These are phyloP conservation scores for Crioceris asparagi DNA, from an alignment of 2,888 invertebrate genomes.

Conservation along the genomic window DNA sequence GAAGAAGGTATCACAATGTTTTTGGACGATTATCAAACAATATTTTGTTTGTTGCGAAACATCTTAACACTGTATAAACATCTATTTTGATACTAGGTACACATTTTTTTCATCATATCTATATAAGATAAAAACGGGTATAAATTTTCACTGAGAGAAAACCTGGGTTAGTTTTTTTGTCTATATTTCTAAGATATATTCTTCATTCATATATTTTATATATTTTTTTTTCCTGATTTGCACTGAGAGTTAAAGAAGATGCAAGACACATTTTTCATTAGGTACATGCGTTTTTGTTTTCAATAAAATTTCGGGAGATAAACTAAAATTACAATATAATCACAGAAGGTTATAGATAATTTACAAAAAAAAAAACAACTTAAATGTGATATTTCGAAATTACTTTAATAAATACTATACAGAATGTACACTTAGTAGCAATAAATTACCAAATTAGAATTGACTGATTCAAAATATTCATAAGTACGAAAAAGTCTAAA, in stretches of 20 bases:
- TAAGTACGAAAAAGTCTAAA: constrained; percentile 4
- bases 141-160: constrained; percentile 26
- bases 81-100: constrained; percentile 12
- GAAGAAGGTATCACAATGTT: constrained; percentile 29
- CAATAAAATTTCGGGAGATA: constrained; percentile 30
- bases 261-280: constrained; percentile 34
- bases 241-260: constrained; percentile 29
- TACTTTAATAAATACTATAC: constrained; percentile 37
- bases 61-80: constrained; percentile 14
- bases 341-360: constrained; percentile 35
- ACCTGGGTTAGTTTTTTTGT: constrained; percentile 24
- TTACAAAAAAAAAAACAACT: constrained; percentile 21
- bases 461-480: constrained; percentile 6
- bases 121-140: constrained; percentile 15
- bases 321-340: constrained; percentile 28
- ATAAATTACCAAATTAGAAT: constrained; percentile 6
- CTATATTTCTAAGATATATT: constrained; percentile 13
- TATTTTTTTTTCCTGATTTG: constrained; percentile 27
- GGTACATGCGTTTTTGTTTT: constrained; percentile 30
- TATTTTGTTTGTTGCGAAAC: constrained; percentile 18
- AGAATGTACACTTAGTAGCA: constrained; percentile 33
- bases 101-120: constrained; percentile 5
- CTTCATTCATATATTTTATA: constrained; percentile 16
- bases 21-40: constrained; percentile 24
- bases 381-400: constrained; percentile 29